phyloP scores from a whole-genome alignment of 2,888 invertebrate species.

The Trisateles emortualis region DNA sequence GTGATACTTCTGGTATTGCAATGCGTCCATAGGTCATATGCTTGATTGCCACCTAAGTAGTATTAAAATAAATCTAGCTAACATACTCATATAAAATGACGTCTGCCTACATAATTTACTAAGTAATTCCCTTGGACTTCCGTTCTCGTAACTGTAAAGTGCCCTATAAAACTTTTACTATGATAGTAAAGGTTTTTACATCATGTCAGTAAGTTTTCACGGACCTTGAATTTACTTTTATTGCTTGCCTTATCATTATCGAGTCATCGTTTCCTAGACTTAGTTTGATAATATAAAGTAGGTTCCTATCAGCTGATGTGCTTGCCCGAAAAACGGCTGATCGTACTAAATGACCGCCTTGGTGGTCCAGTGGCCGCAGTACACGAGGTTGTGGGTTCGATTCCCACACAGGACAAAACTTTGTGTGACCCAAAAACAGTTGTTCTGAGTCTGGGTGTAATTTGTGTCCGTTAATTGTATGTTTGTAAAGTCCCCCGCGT shows the following conservation, averaged over 20 bases:
- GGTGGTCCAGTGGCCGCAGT: too few relatives aligned
- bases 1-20: too few relatives aligned
- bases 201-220: constrained; percentile 6
- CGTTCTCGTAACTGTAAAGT: constrained; percentile 14
- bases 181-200: constrained; percentile 16
- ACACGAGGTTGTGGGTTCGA: too few relatives aligned
- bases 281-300: not conserved
- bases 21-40: too few relatives aligned
- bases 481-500: too few relatives aligned
- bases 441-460: too few relatives aligned
- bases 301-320: not conserved
- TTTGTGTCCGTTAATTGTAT: too few relatives aligned
- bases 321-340: not conserved
- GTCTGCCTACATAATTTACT: constrained; percentile 14
- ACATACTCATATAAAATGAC: not conserved
- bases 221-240: constrained; percentile 8
- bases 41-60: too few relatives aligned
- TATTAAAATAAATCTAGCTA: too few relatives aligned
- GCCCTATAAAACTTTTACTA: constrained; percentile 20
- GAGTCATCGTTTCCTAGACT: not conserved
- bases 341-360: not conserved
- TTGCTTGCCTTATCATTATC: not conserved
- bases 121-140: constrained; percentile 13
- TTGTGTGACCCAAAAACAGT: too few relatives aligned
- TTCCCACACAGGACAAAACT: too few relatives aligned